Base-by-base conservation (phyloP, 2,888 invertebrate species). In the Orchestes rusci region DNA sequence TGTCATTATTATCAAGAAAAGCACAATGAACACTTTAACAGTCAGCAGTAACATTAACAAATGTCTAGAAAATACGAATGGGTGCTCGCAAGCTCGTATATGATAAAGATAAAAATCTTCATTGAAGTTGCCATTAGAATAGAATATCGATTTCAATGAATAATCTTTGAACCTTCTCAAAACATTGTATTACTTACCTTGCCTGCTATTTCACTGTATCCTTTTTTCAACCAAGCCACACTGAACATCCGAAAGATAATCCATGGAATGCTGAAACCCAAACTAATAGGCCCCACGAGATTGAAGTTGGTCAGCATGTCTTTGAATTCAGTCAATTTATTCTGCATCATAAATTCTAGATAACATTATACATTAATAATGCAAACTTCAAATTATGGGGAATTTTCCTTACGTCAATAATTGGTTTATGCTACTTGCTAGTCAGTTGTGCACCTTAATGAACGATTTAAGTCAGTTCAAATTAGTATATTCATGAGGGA, bases 221-320 rank as follows among this genome's bases (percentile, higher is more conserved):
- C 64, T 54, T 67, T 72, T 54, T 66, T 69, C 33, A 65, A 65
- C 50, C 63, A 62, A 35, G 74, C 55, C 3, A 67, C 65, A 48
- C 64, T 63, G 50, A 68, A 59, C 7, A 74, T 52, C 55, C 69
- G 70, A 12, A 70, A 60, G 2, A 71, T 43, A 1, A 73, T 63
- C 53, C 70, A 61, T 3, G 75, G 74, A n/a, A 75, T 54, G 1
- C 71, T 68, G 5, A 75, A 55, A 1, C 72, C 65, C 13, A 67
- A 43, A 39, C 69, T 63, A 17, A 61, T 17, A 12, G 60, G 58
- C 10, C 60, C 60, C 28, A 62, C 45, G 20, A 59, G 48, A 44
- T 55, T 61, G 27, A 62, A 52, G n/a, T 59, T 56, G 44, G 59
- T 52, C 32, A 59, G 57, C 27, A 59, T 39, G 42, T 53, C 56